Base-by-base conservation (phyloP, 2,888 invertebrate species). In the Agriopis leucophaearia region DNA sequence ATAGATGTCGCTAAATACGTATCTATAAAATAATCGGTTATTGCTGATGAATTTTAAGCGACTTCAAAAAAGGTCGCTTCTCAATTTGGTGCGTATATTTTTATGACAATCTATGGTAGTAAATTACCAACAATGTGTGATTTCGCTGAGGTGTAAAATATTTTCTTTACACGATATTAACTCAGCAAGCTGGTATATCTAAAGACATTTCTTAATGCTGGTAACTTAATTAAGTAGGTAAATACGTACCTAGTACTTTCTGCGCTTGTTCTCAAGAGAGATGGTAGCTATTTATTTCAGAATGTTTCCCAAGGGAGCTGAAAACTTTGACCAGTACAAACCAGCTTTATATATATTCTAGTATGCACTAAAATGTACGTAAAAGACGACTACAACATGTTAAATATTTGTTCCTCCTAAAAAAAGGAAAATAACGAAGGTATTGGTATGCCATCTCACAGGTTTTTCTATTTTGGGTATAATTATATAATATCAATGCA, bases 261-360 rank as follows among this genome's bases (percentile, higher is more conserved):
- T 47, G 36, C 54, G 59, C 59, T 59, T n/a, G 40, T 18, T 59
- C 59, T 12, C 59, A 42, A 40, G 59, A 54, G 59, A 58, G 52
- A 65, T 58, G 47, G 47, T 27, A 59, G 40, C 54, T 16, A 65
- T 65, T 58, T 38, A 47, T 64, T 65, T 15, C 48, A 44, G 51
- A 16, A 51, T 44, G 64, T 51, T 51, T 16, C 57, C 10, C 56
- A 27, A 15, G 50, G 50, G 63, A 50, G 47, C 10, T 15, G 7
- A 42, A 35, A 35, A n/a, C 40, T 36, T 59, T 36, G 16, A 59
- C 42, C 50, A 48, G 45, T 47, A 47, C 57, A 15, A 45, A 45
- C 36, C 35, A 15, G 45, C 56, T 44, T 44, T 56, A n/a, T 45
- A 3, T 27, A 27, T 57, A 18, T 57, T 45, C 15, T 35, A 45